These are phyloP conservation scores for Pollimyrus isidori DNA, from an alignment of 2,113 vertebrate genomes.

Conservation along the genomic window DNA sequence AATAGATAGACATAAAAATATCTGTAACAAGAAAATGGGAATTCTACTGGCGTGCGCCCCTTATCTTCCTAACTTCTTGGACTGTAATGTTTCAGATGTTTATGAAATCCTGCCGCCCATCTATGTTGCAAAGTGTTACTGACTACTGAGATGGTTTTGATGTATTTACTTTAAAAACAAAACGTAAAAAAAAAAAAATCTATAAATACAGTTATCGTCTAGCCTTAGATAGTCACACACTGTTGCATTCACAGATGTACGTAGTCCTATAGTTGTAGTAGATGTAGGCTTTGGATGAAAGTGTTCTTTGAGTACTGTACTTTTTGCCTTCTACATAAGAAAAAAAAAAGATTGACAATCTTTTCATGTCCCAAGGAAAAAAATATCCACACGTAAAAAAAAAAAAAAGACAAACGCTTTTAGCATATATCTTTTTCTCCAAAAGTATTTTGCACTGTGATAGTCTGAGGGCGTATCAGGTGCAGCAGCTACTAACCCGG, in stretches of 20 bases:
- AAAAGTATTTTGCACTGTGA: constrained; percentile 74
- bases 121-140: constrained; percentile 70
- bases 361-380: constrained; percentile 65
- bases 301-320: constrained; percentile 68
- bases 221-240: constrained; percentile 70
- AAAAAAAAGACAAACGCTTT: constrained; percentile 31
- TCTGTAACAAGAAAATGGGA: constrained; percentile 29
- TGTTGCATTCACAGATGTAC: constrained; percentile 60
- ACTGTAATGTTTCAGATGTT: constrained; percentile 56
- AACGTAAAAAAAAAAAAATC: constrained; percentile 38
- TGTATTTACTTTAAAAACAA: constrained; percentile 63
- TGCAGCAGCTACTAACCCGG: constrained; percentile 60
- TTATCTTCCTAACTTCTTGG: constrained; percentile 51
- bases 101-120: constrained; percentile 69
- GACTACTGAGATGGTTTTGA: constrained; percentile 70
- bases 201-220: constrained; percentile 64
- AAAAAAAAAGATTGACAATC: constrained; percentile 70
- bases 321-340: constrained; percentile 67
- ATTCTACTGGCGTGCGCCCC: constrained; percentile 29
- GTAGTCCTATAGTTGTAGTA: constrained; percentile 56
- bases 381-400: constrained; percentile 47
- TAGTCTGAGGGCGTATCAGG: constrained; percentile 56
- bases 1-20: constrained; percentile 34
- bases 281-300: constrained; percentile 64
- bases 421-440: constrained; percentile 53